phyloP scores from a whole-genome alignment of 30 jellyfish, hydroid and myxozoan species.

The Hydractinia symbiolongicarpus region DNA sequence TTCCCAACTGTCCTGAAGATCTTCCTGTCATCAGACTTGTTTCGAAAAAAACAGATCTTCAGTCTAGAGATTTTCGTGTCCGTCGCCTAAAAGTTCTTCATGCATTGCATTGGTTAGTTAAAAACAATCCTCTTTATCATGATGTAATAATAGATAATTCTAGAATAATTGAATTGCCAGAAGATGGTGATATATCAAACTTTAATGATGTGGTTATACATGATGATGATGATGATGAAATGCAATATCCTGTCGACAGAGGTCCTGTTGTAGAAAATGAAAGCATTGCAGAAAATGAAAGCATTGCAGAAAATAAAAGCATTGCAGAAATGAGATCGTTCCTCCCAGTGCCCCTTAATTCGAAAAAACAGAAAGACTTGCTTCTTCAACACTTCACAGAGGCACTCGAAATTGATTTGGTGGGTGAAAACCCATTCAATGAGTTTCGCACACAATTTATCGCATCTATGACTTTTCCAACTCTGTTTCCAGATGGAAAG shows the following conservation, averaged over 20 bases:
- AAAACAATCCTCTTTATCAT: constrained; percentile 17
- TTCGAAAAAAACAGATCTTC: not conserved
- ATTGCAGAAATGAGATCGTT: not conserved
- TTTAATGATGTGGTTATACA: not conserved
- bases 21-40: constrained; percentile 22
- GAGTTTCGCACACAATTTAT: constrained; percentile 10
- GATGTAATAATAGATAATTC: constrained; percentile 12
- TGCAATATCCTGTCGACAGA: not conserved
- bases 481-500: constrained; percentile 33
- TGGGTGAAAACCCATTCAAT: constrained; percentile 16
- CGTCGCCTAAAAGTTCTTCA: constrained; percentile 21
- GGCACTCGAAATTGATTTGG: constrained; percentile 26
- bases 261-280: constrained; percentile 5
- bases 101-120: constrained; percentile 22
- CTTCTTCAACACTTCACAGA: not conserved
- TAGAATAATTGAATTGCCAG: not conserved
- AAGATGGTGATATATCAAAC: constrained; percentile 22
- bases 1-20: constrained; percentile 38
- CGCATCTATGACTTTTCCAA: constrained; percentile 36
- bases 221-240: not conserved
- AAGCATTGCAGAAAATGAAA: not conserved
- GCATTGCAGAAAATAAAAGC: too few species aligned
- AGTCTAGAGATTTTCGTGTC: constrained; percentile 19
- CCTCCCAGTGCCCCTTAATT: not conserved
- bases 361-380: not conserved